Conservation (phyloP, 2,888 invertebrate genomes). For the Andrena chrysosceles region DNA sequence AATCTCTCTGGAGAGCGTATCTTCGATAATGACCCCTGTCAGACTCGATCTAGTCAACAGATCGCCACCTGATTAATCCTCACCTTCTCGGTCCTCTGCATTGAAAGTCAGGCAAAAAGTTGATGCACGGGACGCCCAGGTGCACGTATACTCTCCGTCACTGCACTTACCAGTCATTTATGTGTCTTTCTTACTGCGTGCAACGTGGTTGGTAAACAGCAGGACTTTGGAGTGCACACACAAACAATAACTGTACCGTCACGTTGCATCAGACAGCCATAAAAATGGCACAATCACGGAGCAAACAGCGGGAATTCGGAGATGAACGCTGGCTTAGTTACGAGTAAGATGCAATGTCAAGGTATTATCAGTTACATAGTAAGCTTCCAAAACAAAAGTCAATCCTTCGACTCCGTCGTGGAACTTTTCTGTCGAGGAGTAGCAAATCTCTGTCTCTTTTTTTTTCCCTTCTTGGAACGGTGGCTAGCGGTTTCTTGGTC, state of each 20-base stretch:
- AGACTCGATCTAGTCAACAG: too few species aligned
- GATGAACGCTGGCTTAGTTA: not conserved
- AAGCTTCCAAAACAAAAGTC: not conserved
- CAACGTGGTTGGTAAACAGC: not conserved
- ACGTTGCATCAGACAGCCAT: not conserved
- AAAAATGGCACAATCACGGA: not conserved
- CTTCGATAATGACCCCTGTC: too few species aligned
- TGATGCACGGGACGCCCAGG: too few species aligned
- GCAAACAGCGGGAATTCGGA: not conserved
- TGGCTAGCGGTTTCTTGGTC: slow-evolving; percentile 58
- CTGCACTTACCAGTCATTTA: too few species aligned
- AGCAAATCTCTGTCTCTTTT: not conserved
- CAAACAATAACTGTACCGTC: not conserved
- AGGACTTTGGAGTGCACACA: not conserved
- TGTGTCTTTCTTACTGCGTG: not conserved
- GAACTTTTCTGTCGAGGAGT: not conserved
- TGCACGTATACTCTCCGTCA: too few species aligned
- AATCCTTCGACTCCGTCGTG: not conserved
- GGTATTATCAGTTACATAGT: not conserved
- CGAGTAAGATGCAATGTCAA: not conserved
- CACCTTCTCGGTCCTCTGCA: too few species aligned
- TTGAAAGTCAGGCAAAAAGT: too few species aligned
- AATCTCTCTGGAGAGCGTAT: too few species aligned
- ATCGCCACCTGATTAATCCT: too few species aligned
- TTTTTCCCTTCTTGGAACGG: slow-evolving; percentile 58